These are phyloP conservation scores for Gymnocheta viridis DNA, from an alignment of 2,888 invertebrate species.

Conservation along the genomic window DNA sequence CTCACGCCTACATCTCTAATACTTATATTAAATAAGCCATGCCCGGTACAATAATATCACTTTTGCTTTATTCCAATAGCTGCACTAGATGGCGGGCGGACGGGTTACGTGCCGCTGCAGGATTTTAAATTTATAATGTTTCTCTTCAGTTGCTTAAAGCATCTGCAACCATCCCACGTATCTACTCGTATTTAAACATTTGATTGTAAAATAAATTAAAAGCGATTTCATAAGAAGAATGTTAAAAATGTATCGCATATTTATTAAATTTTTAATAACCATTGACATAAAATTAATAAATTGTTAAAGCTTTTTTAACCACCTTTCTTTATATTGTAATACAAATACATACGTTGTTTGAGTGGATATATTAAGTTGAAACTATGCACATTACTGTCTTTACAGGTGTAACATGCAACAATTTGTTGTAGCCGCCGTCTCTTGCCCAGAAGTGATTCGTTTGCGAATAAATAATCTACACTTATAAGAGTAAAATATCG, in stretches of 20 bases:
- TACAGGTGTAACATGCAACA: background rate
- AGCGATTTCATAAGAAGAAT: conserved; percentile 24
- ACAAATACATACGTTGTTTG: background rate
- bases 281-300: conserved; percentile 44
- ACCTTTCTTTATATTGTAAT: background rate
- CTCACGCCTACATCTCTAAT: too few relatives aligned
- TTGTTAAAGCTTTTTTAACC: conserved; percentile 29
- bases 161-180: background rate
- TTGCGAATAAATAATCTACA: too few relatives aligned
- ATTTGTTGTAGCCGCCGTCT: too few relatives aligned
- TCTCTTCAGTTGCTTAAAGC: too few relatives aligned
- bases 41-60: too few relatives aligned
- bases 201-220: conserved; percentile 19
- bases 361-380: background rate
- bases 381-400: background rate
- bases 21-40: too few relatives aligned
- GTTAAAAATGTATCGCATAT: conserved; percentile 33
- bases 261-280: conserved; percentile 57
- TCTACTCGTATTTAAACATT: background rate
- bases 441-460: too few relatives aligned
- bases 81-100: too few relatives aligned
- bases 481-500: too few relatives aligned
- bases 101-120: too few relatives aligned
- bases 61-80: too few relatives aligned
- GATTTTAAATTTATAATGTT: too few relatives aligned